Percentiles rank a stretch among this genome's conserved stretches.
Conservation (phyloP, 2,797 vertebrate genomes). For the Amniataba percoides region DNA sequence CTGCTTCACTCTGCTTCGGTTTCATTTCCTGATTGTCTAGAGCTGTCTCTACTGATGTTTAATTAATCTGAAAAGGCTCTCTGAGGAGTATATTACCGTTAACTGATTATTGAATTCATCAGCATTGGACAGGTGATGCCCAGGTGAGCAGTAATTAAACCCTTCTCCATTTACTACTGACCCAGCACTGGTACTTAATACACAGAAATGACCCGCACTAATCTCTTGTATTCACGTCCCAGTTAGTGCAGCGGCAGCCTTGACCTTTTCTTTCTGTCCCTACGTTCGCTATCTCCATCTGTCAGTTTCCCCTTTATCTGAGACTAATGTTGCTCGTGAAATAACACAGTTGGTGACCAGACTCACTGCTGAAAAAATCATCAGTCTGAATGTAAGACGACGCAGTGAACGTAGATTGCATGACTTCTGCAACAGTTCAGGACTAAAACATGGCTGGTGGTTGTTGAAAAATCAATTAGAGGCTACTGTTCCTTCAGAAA, state of each 20-base stretch:
- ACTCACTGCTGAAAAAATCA: background rate
- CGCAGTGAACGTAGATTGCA: background rate
- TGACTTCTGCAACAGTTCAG: conserved; percentile 25
- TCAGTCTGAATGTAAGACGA: conserved; percentile 13
- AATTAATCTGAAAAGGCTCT: conserved; percentile 25
- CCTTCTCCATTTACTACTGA: conserved; percentile 7
- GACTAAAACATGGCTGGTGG: conserved; percentile 13
- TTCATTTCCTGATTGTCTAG: conserved; percentile 24
- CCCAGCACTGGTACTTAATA: conserved; percentile 13
- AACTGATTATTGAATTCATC: conserved; percentile 20
- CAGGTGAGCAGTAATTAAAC: conserved; percentile 12
- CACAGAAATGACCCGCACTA: conserved; percentile 24
- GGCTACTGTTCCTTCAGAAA: background rate
- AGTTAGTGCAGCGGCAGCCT: background rate
- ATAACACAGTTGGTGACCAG: background rate
- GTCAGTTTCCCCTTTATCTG: background rate
- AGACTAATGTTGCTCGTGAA: conserved; percentile 25
- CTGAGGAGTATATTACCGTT: background rate
- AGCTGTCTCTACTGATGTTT: conserved; percentile 12
- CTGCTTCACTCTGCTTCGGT: conserved; percentile 18
- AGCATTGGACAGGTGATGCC: conserved; percentile 1
- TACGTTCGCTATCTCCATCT: background rate
- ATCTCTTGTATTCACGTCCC: conserved; percentile 4
- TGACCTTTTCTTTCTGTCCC: conserved; percentile 18
- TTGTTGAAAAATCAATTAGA: background rate